These are phyloP conservation scores for Allobates femoralis DNA, from an alignment of 2,797 vertebrate species.

Conservation along the genomic window DNA sequence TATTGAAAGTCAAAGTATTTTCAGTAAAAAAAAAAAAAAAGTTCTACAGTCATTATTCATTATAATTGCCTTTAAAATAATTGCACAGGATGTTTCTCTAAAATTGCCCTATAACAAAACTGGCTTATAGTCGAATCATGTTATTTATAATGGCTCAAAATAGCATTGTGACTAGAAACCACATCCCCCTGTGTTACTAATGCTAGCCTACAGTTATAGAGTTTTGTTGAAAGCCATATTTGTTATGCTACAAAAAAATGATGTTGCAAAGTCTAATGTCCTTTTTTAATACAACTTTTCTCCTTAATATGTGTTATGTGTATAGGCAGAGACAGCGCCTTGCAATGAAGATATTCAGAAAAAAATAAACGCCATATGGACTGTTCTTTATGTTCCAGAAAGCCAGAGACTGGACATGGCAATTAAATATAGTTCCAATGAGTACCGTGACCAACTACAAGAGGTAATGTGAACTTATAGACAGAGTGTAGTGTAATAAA, in stretches of 20 bases:
- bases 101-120: too few relatives aligned
- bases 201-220: neutral
- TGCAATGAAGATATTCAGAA: constrained; percentile 68
- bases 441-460: constrained; percentile 68
- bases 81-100: too few relatives aligned
- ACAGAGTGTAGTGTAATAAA: neutral
- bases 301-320: neutral
- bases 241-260: too few relatives aligned
- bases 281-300: too few relatives aligned
- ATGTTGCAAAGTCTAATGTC: too few relatives aligned
- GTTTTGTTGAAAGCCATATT: neutral
- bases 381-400: constrained; percentile 70
- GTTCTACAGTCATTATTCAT: too few relatives aligned
- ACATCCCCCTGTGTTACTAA: neutral
- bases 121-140: too few relatives aligned
- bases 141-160: neutral
- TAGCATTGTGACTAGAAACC: neutral
- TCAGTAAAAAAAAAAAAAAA: too few relatives aligned
- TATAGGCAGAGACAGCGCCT: neutral
- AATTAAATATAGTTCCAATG: constrained; percentile 78
- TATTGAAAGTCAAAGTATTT: too few relatives aligned
- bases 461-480: constrained; percentile 49
- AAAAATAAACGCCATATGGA: constrained; percentile 76
- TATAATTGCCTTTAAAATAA: too few relatives aligned
- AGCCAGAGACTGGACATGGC: constrained; percentile 75